Evolutionary conservation across 2,113 vertebrate species (phyloP).

Genomic region (Pomatostomus ruficeps): DNA sequence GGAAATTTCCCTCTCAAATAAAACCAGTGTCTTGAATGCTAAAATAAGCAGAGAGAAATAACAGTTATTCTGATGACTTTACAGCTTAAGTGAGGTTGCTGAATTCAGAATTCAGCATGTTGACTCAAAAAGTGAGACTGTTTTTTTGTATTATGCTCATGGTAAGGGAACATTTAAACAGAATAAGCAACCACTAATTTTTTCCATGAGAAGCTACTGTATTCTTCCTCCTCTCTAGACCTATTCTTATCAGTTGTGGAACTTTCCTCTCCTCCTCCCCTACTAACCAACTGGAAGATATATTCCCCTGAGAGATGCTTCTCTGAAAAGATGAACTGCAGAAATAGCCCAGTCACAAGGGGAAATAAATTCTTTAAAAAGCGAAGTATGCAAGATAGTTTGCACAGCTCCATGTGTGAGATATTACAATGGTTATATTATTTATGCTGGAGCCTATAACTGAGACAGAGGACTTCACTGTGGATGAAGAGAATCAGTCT

Average conservation of each 20-base stretch:
- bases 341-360: background rate
- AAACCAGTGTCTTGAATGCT: background rate
- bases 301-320: background rate
- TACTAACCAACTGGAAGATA: background rate
- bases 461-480: background rate
- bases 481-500: background rate
- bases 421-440: background rate
- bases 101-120: background rate
- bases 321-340: background rate
- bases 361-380: background rate
- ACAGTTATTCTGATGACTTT: background rate
- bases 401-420: background rate
- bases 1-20: background rate
- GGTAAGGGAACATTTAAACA: background rate
- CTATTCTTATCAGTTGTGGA: background rate
- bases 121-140: background rate
- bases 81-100: background rate
- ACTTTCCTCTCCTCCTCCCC: background rate
- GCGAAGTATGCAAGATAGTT: background rate
- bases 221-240: background rate
- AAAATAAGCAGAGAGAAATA: background rate
- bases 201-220: background rate
- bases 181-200: background rate
- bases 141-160: background rate
- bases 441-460: background rate